Evolutionary conservation across 2,113 vertebrate species (phyloP), one percentile per base, ranked within the genome.

Genomic region (Oxyruncus cristatus): DNA sequence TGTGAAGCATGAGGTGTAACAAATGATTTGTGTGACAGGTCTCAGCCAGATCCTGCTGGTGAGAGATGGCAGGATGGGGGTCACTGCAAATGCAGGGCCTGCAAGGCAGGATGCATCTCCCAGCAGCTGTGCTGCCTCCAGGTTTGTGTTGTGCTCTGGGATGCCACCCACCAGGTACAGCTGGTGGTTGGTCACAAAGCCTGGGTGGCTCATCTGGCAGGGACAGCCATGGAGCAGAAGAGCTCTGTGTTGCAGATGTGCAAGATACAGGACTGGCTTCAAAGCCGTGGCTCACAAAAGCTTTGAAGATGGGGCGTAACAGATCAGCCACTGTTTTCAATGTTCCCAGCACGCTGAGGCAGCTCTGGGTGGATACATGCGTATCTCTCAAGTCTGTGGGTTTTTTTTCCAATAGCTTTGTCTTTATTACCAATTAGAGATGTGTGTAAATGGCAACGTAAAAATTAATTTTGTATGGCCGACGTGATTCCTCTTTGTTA

Each of bases 221-320:
- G 41, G 39, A 2, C 35, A 47, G 68, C 1, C 0, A 12, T 32
- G 37, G 42, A 82, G 63, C n/a, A 62, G 71, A 80, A 59, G 52
- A 93, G 65, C 52, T 92, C 95, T 97, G 95, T 67, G 4, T 28
- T 81, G 94, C 94, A 96, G 76, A 96, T 95, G 94, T 92, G 55
- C 7, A 30, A 78, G 80, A 74, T 84, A 13, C 1, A 72, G 58
- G 37, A 46, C 59, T 67, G 42, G 14, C 91, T 97, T 96, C 95
- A 97, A 94, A 95, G 86, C 47, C 61, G 44, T 22, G 12, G 42
- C 61, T 95, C 28, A 3, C 74, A 37, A 65, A 84, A 78, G 76
- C 63, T 68, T 78, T 87, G 80, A 85, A 92, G 70, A 39, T 72
- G 72, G 7, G 12, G 19, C 1, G 5, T 93, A 89, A 85, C 44